Base-by-base conservation (phyloP, 2,797 vertebrate genomes). In the Falco biarmicus region DNA sequence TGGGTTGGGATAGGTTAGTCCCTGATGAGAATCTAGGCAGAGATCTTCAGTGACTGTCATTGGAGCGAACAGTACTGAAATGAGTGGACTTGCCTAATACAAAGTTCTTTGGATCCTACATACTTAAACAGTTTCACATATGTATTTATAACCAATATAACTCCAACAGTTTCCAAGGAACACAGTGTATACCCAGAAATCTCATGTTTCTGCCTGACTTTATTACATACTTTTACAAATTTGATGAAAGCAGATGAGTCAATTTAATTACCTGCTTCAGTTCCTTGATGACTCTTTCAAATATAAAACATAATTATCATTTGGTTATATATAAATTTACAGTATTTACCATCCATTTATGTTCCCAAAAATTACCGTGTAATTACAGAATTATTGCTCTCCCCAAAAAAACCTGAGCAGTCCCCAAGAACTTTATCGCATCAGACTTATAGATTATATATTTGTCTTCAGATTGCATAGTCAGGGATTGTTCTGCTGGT, bases 191-290 rank as follows among this genome's bases (percentile, higher is more conserved):
- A 85, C 29, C 47, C 32, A 19, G 43, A 43, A 86, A 37, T 50
- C 48, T 84, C 65, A 56, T 76, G 65, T 87, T 96, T 96, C 65
- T 91, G 43, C 63, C 29, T 84, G 91, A 84, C 43, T 93, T 86
- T 84, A 84, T 83, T 71, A 37, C 29, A 13, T 66, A n/a, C 16
- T 79, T 88, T 63, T 69, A 93, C 73, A 94, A 94, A 95, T 94
- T 74, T 84, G n/a, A 86, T 94, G 87, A 86, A 94, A 81, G 48
- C 39, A 82, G 18, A 83, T 93, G 75, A 94, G 71, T 92, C 84
- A 90, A 39, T 90, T 92, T 97, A 93, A 95, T 95, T 93, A 87
- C 25, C 25, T 81, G 22, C 31, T 93, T 83, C 47, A 68, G 25
- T 82, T 89, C 20, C 65, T 83, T 94, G 81, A 94, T 63, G 76